phyloP scores from a whole-genome alignment of 2,888 invertebrate species.

The Pristionchus arcanus region DNA sequence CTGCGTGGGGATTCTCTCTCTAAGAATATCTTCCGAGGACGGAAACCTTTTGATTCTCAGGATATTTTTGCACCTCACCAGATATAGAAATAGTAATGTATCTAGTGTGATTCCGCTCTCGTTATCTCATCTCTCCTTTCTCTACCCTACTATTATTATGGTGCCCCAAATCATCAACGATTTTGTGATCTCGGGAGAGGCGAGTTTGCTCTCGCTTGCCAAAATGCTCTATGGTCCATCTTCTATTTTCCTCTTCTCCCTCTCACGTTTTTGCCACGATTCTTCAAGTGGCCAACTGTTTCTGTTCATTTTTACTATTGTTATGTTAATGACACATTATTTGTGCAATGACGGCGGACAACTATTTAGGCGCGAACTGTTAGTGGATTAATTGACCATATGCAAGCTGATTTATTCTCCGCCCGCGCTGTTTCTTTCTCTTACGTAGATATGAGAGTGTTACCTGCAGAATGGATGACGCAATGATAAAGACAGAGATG shows the following conservation, averaged over 20 bases:
- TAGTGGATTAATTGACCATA: not conserved
- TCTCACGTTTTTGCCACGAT: not conserved
- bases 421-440: not conserved
- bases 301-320: not conserved
- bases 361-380: not conserved
- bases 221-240: conserved; percentile 9
- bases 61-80: not conserved
- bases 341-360: not conserved
- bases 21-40: not conserved
- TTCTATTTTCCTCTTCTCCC: not conserved
- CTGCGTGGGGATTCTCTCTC: not conserved
- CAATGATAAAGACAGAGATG: not conserved
- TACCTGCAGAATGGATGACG: not conserved
- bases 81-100: not conserved
- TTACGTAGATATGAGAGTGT: not conserved
- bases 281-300: not conserved
- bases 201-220: conserved; percentile 33
- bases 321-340: not conserved
- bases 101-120: not conserved
- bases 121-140: not conserved
- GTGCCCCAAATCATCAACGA: not conserved
- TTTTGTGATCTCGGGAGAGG: not conserved
- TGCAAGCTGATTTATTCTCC: not conserved
- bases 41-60: not conserved
- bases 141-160: not conserved